Evolutionary conservation across 2,113 vertebrate species (phyloP).

Genomic region (Thomomys bottae): DNA sequence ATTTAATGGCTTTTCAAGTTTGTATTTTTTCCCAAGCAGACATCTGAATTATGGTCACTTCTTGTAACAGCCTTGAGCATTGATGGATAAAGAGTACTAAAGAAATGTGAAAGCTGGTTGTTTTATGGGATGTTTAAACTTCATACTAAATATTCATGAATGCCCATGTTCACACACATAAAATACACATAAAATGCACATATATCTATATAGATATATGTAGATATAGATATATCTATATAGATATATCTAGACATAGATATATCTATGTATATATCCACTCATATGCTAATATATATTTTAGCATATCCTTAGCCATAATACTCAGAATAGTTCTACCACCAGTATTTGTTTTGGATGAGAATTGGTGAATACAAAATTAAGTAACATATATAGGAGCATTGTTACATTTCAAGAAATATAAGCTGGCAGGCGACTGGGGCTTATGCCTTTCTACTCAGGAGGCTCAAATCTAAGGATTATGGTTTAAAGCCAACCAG

Average conservation of each 20-base stretch:
- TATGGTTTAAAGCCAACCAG: no score
- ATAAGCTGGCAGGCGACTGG: no score
- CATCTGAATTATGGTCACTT: slow-evolving; percentile 69
- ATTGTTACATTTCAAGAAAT: not conserved
- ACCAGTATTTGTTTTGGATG: not conserved
- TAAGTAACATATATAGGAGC: not conserved
- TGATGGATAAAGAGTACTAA: slow-evolving; percentile 52
- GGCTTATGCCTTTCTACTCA: no score
- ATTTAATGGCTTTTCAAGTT: slow-evolving; percentile 69
- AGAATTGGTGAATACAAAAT: slow-evolving; percentile 16
- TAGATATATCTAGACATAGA: no score
- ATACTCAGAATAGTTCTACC: not conserved
- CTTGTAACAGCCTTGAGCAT: slow-evolving; percentile 60
- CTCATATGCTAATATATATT: no score
- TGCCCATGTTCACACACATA: slow-evolving; percentile 36
- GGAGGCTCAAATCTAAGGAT: no score
- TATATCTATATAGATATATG: no score
- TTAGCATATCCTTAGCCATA: not conserved
- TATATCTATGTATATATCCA: no score
- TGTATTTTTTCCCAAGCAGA: slow-evolving; percentile 60
- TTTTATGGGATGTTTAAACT: slow-evolving; percentile 61
- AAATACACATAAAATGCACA: slow-evolving; percentile 33
- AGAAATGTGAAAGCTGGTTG: slow-evolving; percentile 66
- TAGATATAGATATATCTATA: no score
- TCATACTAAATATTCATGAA: slow-evolving; percentile 70